phyloP scores from a whole-genome alignment of 2,113 vertebrate species.

The Felis catus region DNA sequence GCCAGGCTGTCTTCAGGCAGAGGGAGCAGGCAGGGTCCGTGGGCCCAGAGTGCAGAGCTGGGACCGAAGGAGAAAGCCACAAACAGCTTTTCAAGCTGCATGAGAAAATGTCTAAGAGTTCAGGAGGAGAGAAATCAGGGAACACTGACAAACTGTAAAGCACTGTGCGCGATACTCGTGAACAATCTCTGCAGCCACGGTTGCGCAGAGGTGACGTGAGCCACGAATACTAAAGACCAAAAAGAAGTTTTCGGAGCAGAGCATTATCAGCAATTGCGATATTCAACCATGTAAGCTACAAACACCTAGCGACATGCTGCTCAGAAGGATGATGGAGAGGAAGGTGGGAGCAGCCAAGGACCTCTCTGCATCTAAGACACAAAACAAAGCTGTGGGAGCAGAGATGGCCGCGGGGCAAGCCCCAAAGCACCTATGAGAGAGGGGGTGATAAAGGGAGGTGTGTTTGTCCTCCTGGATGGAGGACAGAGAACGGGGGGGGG shows the following conservation, averaged over 20 bases:
- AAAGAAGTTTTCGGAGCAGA: not conserved
- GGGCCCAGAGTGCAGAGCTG: not conserved
- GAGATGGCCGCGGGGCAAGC: not conserved
- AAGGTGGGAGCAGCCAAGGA: not conserved
- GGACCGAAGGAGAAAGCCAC: not conserved
- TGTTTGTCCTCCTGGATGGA: not conserved
- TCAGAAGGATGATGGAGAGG: not conserved
- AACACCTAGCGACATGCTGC: not conserved
- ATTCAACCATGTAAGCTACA: not conserved
- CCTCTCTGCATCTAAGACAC: not conserved
- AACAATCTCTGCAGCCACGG: not conserved
- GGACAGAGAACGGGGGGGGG: not conserved
- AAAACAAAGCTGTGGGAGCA: not conserved
- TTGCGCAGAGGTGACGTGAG: not conserved
- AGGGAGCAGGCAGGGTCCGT: not conserved
- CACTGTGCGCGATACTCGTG: rapidly evolving
- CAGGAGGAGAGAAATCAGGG: not conserved
- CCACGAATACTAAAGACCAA: no score
- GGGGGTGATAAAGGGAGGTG: not conserved
- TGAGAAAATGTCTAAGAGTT: not conserved
- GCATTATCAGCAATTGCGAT: not conserved
- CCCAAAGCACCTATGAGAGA: not conserved
- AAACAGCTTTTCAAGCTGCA: not conserved
- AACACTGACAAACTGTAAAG: not conserved
- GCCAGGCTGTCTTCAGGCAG: not conserved